A percentile compares a stretch with the other conserved stretches of the same genome.
phyloP scores from a whole-genome alignment of 2,113 vertebrate species.

The Urocynchramus pylzowi region DNA sequence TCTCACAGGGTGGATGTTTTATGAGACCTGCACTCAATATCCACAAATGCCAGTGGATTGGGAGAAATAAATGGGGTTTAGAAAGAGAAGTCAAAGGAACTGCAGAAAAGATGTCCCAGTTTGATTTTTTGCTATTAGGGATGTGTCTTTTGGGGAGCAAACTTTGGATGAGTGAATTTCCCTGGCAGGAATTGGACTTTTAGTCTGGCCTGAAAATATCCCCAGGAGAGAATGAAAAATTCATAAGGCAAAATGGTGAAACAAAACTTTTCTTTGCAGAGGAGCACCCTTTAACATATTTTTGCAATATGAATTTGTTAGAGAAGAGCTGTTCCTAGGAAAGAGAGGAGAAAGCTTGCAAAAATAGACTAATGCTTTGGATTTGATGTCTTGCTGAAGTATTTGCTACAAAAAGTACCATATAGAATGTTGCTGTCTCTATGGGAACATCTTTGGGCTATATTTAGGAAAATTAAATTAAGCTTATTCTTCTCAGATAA shows the following conservation, averaged over 20 bases:
- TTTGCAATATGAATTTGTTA: neutral
- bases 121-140: neutral
- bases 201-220: neutral
- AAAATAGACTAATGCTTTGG: neutral
- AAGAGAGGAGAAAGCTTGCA: neutral
- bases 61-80: neutral
- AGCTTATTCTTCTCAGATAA: neutral
- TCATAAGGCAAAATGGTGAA: neutral
- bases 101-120: neutral
- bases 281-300: neutral
- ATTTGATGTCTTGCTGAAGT: constrained; percentile 10
- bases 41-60: neutral
- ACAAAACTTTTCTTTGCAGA: neutral
- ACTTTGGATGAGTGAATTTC: neutral
- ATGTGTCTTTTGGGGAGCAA: neutral
- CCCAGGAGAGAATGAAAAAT: neutral
- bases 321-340: constrained; percentile 2
- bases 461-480: constrained; percentile 32
- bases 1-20: neutral
- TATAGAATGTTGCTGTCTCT: constrained; percentile 1
- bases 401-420: neutral
- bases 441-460: constrained; percentile 14
- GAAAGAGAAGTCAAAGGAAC: neutral
- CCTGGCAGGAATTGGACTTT: neutral
- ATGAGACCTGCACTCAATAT: neutral